Percentiles rank a stretch among this genome's conserved stretches.
phyloP scores from a whole-genome alignment of 2,888 invertebrate genomes.

The Ennomos erosarius region DNA sequence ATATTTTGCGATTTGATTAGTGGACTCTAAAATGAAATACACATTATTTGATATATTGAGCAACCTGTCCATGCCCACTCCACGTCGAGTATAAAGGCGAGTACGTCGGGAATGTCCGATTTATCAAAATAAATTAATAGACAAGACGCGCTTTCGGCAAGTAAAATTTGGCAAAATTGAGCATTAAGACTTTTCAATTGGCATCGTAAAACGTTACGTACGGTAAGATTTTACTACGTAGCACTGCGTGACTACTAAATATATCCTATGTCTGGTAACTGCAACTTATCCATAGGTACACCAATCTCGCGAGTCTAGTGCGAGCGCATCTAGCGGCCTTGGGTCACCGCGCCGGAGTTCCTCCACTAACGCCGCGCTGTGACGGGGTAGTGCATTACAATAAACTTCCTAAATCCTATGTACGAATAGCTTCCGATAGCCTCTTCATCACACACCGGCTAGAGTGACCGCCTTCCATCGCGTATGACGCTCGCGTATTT shows the following conservation, averaged over 20 bases:
- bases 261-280: slow-evolving; percentile 82
- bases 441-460: slow-evolving; percentile 31
- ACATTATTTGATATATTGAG: slow-evolving; percentile 73
- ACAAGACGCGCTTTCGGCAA: slow-evolving; percentile 80
- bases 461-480: background rate
- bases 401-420: slow-evolving; percentile 27
- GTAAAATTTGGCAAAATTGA: slow-evolving; percentile 85
- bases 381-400: slow-evolving; percentile 31
- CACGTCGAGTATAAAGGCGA: slow-evolving; percentile 48
- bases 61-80: slow-evolving; percentile 65
- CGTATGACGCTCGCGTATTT: slow-evolving; percentile 42
- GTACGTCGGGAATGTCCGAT: slow-evolving; percentile 58
- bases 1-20: slow-evolving; percentile 45
- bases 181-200: slow-evolving; percentile 81
- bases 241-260: slow-evolving; percentile 70
- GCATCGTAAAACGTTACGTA: slow-evolving; percentile 73
- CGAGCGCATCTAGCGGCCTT: slow-evolving; percentile 5
- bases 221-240: slow-evolving; percentile 69
- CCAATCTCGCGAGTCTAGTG: slow-evolving; percentile 50
- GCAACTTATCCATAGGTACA: slow-evolving; percentile 75
- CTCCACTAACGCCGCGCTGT: slow-evolving; percentile 26
- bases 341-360: slow-evolving; percentile 26
- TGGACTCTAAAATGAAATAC: slow-evolving; percentile 62
- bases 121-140: slow-evolving; percentile 66
- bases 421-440: slow-evolving; percentile 38